Conservation (phyloP, 2,888 invertebrate species). For the Polylopha cassiicola region DNA sequence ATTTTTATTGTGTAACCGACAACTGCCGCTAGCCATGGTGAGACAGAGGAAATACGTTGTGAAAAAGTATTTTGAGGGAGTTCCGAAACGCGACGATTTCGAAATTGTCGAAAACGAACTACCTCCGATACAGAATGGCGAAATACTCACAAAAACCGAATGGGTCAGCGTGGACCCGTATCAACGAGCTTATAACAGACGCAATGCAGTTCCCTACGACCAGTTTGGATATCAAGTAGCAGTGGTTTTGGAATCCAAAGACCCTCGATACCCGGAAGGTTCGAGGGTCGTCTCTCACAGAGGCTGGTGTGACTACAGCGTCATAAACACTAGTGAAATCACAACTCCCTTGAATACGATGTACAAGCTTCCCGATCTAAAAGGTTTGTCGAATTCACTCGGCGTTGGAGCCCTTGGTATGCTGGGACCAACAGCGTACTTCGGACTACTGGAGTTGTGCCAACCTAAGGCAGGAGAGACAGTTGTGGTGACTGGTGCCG, state of each 20-base stretch:
- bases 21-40: no score
- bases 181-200: conserved; percentile 33
- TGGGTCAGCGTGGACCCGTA: conserved; percentile 49
- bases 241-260: conserved; percentile 77
- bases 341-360: conserved; percentile 32
- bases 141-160: conserved; percentile 42
- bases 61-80: conserved; percentile 45
- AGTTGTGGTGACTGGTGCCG: conserved; percentile 83
- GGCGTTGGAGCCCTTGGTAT: conserved; percentile 80
- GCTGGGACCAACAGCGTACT: conserved; percentile 84
- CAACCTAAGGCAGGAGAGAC: conserved; percentile 82
- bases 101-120: conserved; percentile 78
- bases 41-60: conserved; percentile 23
- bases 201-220: conserved; percentile 49
- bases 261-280: conserved; percentile 78
- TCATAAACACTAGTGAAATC: conserved; percentile 30
- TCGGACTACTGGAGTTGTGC: conserved; percentile 82
- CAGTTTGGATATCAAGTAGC: conserved; percentile 43
- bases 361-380: conserved; percentile 70
- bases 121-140: conserved; percentile 77
- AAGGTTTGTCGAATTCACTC: conserved; percentile 68
- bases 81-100: conserved; percentile 77
- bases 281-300: conserved; percentile 75
- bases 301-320: conserved; percentile 81
- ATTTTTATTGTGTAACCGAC: no score